These are phyloP conservation scores for Idaea aversata DNA, from an alignment of 2,888 invertebrate genomes.

Conservation along the genomic window DNA sequence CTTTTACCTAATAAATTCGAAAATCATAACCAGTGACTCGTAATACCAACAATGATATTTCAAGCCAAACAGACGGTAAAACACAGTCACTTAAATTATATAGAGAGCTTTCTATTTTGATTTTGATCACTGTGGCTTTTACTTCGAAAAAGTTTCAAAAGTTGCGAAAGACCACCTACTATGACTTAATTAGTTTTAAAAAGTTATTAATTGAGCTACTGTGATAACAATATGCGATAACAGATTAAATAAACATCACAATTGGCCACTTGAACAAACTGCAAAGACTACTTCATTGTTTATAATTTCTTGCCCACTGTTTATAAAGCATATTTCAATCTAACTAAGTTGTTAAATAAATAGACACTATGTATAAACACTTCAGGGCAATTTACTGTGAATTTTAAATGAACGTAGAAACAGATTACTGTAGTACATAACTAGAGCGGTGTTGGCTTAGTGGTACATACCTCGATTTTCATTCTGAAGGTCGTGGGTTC, in stretches of 20 bases:
- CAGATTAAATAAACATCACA: constrained; percentile 7
- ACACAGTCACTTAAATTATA: too few relatives aligned
- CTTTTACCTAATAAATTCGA: too few relatives aligned
- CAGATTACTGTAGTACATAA: neutral
- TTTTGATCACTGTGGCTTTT: too few relatives aligned
- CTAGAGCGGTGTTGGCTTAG: too few relatives aligned
- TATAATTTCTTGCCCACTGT: neutral
- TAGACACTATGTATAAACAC: neutral
- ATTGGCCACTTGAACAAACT: neutral
- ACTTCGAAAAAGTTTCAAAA: too few relatives aligned
- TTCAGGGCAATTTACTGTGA: neutral
- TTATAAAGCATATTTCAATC: neutral
- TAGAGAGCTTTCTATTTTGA: too few relatives aligned
- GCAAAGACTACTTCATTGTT: constrained; percentile 6
- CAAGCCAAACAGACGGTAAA: too few relatives aligned
- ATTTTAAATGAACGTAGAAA: neutral
- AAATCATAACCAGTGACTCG: too few relatives aligned
- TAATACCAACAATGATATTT: too few relatives aligned
- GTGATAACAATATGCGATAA: neutral
- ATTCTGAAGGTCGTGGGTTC: too few relatives aligned
- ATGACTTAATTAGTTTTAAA: neutral
- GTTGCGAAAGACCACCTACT: neutral
- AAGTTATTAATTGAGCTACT: neutral
- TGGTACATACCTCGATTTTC: too few relatives aligned
- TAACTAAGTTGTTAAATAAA: neutral